A percentile compares a stretch with the other conserved stretches of the same genome.
Conservation (phyloP, 2,888 invertebrate genomes). For the Neoaliturus tenellus region DNA sequence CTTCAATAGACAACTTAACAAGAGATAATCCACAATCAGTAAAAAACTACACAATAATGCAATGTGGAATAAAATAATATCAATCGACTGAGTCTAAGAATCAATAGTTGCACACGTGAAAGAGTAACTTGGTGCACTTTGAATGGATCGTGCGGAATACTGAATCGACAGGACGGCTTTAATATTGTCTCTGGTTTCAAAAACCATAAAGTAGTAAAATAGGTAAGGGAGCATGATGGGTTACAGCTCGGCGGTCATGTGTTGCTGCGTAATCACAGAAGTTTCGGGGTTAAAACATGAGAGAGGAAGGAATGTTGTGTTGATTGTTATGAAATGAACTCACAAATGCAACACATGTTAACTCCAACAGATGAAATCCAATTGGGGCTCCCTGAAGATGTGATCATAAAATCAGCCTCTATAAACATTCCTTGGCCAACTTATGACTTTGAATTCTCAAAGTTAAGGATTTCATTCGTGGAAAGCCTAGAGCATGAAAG, state of each 20-base stretch:
- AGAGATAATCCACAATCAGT: neutral
- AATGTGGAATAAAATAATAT: conserved; percentile 34
- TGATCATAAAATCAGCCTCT: no score
- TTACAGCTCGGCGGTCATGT: neutral
- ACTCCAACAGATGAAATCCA: no score
- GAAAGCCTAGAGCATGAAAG: no score
- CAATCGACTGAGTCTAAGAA: conserved; percentile 12
- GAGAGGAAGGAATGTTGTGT: no score
- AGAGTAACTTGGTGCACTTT: neutral
- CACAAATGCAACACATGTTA: no score
- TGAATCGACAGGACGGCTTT: conserved; percentile 47
- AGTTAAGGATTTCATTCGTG: no score
- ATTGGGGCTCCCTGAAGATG: no score
- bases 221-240: neutral
- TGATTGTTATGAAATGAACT: no score
- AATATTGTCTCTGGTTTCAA: conserved; percentile 52
- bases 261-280: neutral
- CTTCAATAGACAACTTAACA: neutral
- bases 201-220: conserved; percentile 37
- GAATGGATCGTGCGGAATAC: conserved; percentile 37
- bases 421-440: no score
- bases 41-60: neutral
- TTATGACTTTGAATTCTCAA: no score
- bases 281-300: neutral
- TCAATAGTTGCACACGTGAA: conserved; percentile 3